phyloP scores from a whole-genome alignment of 2,888 invertebrate species.

The Plagiodera versicolora region DNA sequence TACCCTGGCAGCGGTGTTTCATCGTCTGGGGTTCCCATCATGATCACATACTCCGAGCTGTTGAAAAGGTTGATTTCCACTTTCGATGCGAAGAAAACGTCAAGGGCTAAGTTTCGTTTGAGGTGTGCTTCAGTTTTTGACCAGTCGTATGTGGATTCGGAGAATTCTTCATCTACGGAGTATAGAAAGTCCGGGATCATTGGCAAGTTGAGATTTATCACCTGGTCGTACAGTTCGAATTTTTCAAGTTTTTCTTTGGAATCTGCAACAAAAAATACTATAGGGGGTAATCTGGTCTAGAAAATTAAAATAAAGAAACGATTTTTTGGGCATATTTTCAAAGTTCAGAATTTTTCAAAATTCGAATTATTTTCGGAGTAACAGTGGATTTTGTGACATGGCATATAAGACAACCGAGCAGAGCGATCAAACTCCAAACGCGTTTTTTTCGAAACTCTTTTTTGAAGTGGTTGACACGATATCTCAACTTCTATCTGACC shows the following conservation, averaged over 20 bases:
- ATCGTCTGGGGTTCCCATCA: constrained; percentile 57
- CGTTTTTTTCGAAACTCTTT: too few species aligned
- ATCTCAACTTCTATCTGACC: too few species aligned
- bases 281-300: too few species aligned
- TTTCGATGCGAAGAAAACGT: constrained; percentile 73
- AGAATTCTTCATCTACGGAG: constrained; percentile 39
- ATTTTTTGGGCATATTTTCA: too few species aligned
- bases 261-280: constrained; percentile 53
- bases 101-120: constrained; percentile 67
- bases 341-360: too few species aligned
- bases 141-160: constrained; percentile 63
- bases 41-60: constrained; percentile 66
- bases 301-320: too few species aligned
- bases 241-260: constrained; percentile 63
- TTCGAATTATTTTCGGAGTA: too few species aligned
- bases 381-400: too few species aligned
- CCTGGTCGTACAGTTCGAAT: constrained; percentile 61
- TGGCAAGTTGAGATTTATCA: constrained; percentile 64
- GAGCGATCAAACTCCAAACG: too few species aligned
- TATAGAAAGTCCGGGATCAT: constrained; percentile 64
- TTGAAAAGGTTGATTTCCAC: constrained; percentile 73
- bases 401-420: too few species aligned
- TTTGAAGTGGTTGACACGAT: too few species aligned
- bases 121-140: constrained; percentile 64
- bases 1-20: not conserved